Base-by-base conservation (phyloP, 37 sponge, comb jelly and placozoan genomes). In the Halisarca cf. caerulea region DNA sequence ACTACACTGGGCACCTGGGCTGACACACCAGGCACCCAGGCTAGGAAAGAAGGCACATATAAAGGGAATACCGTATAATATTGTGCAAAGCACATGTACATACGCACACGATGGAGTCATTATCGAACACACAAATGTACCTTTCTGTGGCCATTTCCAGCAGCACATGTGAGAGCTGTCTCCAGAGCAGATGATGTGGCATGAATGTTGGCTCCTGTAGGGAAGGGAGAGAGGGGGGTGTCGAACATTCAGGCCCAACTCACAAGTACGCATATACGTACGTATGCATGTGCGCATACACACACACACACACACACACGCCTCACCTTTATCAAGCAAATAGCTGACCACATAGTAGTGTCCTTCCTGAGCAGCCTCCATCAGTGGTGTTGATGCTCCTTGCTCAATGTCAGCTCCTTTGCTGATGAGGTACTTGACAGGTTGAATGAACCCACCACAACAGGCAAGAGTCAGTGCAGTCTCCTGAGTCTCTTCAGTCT, bases 401-500 rank as follows among this genome's bases (percentile, higher is more conserved):
- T 83, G 80, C 83, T 94, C 91, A 44, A 94, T 88, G 20, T 88
- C 89, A 78, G 91, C 94, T 45, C 83, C 92, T 91, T 88, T 81
- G 17, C 90, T 86, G 3, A 89, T 58, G 25, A 94, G 84, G 83
- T 83, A 91, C 71, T 89, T 82, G 34, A 66, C 86, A 32, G 91
- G 89, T 27, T 88, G 86, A 1, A 94, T 28, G 84, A 94, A 89
- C 1, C 95, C 95, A 4, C 95, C 95, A 79, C 92, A 94, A 78
- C 92, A 85, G 21, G 95, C 86, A 47, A 94, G 84, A 6, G 91
- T 94, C 25, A 94, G 92, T 1, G 95, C 91, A 11, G 95, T 94
- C 89, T 94, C 95, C 66, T 94, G 95, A 6, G 95, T 94, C 89
- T 94, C 95, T 78, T 94, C 95, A 0, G 95, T 91, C 72, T 88